Conservation (phyloP, 2,888 invertebrate species). For the Cotesia congregata region DNA sequence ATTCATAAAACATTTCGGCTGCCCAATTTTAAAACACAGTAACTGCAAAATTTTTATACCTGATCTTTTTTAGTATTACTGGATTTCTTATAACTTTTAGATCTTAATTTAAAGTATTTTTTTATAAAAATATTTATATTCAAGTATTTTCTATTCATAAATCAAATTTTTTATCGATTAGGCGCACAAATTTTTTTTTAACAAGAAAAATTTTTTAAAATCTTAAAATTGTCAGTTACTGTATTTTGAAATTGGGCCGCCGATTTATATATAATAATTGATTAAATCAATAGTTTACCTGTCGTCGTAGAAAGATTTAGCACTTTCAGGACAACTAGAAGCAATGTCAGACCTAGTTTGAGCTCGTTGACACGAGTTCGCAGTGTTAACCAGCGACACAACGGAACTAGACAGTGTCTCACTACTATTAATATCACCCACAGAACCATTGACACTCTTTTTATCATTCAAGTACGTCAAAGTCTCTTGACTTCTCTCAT, state of each 20-base stretch:
- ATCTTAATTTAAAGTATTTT: too few relatives aligned
- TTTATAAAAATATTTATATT: too few relatives aligned
- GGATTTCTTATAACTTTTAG: too few relatives aligned
- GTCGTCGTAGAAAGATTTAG: conserved; percentile 34
- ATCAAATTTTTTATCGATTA: too few relatives aligned
- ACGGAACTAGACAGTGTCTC: conserved; percentile 45
- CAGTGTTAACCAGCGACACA: conserved; percentile 44
- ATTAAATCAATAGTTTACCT: conserved; percentile 44
- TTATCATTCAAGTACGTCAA: conserved; percentile 35
- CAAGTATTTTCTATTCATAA: too few relatives aligned
- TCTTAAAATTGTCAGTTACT: too few relatives aligned
- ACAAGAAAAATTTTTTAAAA: too few relatives aligned
- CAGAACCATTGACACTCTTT: conserved; percentile 27
- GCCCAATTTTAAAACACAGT: too few relatives aligned
- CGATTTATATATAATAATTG: neutral
- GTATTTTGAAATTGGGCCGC: too few relatives aligned
- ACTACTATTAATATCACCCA: conserved; percentile 41
- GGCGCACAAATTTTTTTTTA: too few relatives aligned
- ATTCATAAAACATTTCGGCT: neutral
- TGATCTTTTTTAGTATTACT: too few relatives aligned
- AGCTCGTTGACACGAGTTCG: conserved; percentile 30
- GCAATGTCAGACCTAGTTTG: conserved; percentile 34
- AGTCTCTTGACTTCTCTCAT: conserved; percentile 48
- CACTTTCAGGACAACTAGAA: conserved; percentile 46
- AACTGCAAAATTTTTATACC: too few relatives aligned